Evolutionary conservation across 2,113 vertebrate genomes (phyloP).

Genomic region (Nothocercus julius): DNA sequence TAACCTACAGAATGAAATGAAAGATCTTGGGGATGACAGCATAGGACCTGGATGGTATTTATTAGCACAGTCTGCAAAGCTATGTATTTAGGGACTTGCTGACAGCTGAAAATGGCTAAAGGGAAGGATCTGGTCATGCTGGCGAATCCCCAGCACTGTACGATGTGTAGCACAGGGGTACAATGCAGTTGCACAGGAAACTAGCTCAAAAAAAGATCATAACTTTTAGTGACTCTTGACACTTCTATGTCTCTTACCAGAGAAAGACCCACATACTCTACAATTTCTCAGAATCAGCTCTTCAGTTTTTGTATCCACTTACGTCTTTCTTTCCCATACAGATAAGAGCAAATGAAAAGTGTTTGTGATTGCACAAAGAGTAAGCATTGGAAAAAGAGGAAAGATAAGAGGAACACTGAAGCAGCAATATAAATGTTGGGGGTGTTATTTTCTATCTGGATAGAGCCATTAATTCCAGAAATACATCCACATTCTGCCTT

Average conservation of each 20-base stretch:
- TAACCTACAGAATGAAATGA: not conserved
- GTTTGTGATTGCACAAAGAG: not conserved
- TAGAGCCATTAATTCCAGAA: not conserved
- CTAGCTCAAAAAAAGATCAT: not conserved
- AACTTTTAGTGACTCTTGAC: not conserved
- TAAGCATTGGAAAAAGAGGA: not conserved
- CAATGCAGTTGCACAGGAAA: not conserved
- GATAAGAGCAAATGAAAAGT: not conserved
- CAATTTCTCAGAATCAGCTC: not conserved
- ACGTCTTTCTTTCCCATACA: not conserved
- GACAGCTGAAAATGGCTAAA: slow-evolving; percentile 15
- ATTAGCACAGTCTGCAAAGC: not conserved
- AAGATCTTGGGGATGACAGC: not conserved
- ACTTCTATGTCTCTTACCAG: not conserved
- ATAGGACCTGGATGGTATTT: not conserved
- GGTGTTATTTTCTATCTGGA: not conserved
- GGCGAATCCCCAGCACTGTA: not conserved
- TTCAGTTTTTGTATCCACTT: not conserved
- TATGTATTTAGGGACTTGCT: slow-evolving; percentile 5
- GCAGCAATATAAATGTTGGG: not conserved
- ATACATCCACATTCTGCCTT: not conserved
- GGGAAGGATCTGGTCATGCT: not conserved
- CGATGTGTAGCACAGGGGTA: not conserved
- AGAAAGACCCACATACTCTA: not conserved
- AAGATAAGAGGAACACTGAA: not conserved